These are phyloP conservation scores for Natrix natrix DNA, from an alignment of 2,797 vertebrate genomes.

Conservation along the genomic window DNA sequence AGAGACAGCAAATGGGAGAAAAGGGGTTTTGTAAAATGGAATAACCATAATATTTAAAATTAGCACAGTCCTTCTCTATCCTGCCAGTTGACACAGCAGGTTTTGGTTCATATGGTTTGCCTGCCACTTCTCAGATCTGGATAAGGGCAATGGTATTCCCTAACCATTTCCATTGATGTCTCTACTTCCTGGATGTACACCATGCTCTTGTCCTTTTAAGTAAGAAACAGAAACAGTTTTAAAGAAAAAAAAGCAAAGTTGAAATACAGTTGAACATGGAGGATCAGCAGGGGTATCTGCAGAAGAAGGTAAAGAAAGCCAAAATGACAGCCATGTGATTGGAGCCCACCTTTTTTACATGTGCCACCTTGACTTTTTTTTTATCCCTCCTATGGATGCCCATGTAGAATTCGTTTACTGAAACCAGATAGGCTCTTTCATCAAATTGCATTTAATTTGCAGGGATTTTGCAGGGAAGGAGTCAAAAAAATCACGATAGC, in stretches of 20 bases:
- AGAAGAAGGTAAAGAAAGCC: neutral
- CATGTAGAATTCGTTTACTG: slow-evolving; percentile 33
- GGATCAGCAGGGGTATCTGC: slow-evolving; percentile 17
- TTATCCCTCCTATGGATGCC: neutral
- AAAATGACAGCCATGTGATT: neutral
- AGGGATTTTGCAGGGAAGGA: neutral
- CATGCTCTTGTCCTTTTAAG: slow-evolving; percentile 47
- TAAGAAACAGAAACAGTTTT: slow-evolving; percentile 54
- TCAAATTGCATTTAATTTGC: slow-evolving; percentile 59
- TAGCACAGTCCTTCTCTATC: neutral
- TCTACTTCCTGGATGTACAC: slow-evolving; percentile 60
- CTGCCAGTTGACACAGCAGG: neutral
- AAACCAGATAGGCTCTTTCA: slow-evolving; percentile 61
- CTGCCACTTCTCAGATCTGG: neutral
- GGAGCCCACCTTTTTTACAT: neutral
- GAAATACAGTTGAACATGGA: slow-evolving; percentile 54
- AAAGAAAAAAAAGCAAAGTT: slow-evolving; percentile 40
- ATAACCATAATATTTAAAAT: neutral
- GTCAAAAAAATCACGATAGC: neutral
- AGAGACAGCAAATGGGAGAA: neutral
- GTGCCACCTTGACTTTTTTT: neutral
- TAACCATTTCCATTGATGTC: slow-evolving; percentile 60
- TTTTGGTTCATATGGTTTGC: neutral
- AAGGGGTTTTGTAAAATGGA: neutral
- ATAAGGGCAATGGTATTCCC: slow-evolving; percentile 12